Evolutionary conservation across 2,113 vertebrate genomes (phyloP).

Genomic region (Channa maculata): DNA sequence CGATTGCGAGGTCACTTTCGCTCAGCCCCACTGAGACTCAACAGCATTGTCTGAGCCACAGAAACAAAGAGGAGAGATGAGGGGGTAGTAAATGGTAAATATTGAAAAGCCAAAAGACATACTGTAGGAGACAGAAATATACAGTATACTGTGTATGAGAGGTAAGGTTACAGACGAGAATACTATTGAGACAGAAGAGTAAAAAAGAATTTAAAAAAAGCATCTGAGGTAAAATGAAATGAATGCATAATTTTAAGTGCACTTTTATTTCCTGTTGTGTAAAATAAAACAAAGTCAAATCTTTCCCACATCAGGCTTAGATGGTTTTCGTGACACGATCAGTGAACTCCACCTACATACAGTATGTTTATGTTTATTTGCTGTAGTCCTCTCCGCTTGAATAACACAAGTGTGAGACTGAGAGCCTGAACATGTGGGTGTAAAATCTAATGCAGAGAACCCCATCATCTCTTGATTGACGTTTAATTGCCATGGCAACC

Average conservation of each 20-base stretch:
- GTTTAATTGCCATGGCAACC: slow-evolving; percentile 79
- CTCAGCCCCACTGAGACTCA: slow-evolving; percentile 74
- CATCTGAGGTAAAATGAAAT: slow-evolving; percentile 19
- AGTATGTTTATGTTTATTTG: slow-evolving; percentile 61
- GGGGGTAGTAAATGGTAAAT: slow-evolving; percentile 30
- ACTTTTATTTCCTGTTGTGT: slow-evolving; percentile 2
- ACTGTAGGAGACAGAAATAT: not conserved
- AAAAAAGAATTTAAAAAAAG: not conserved
- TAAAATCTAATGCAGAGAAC: slow-evolving; percentile 57
- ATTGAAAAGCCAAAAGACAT: slow-evolving; percentile 25
- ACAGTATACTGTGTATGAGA: not conserved
- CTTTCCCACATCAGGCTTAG: slow-evolving; percentile 1
- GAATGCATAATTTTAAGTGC: slow-evolving; percentile 11
- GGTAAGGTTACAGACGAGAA: not conserved
- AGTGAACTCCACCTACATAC: slow-evolving; percentile 47
- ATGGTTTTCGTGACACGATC: slow-evolving; percentile 35
- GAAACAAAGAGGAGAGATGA: slow-evolving; percentile 40
- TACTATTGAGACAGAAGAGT: not conserved
- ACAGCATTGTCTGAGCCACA: slow-evolving; percentile 38
- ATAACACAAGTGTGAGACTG: slow-evolving; percentile 37
- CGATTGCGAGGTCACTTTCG: slow-evolving; percentile 80
- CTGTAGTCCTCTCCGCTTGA: slow-evolving; percentile 27
- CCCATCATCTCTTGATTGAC: slow-evolving; percentile 69
- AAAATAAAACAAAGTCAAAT: not conserved
- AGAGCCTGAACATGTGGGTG: slow-evolving; percentile 59